Conservation (phyloP, 2,888 invertebrate genomes). For the Lymantria monacha region DNA sequence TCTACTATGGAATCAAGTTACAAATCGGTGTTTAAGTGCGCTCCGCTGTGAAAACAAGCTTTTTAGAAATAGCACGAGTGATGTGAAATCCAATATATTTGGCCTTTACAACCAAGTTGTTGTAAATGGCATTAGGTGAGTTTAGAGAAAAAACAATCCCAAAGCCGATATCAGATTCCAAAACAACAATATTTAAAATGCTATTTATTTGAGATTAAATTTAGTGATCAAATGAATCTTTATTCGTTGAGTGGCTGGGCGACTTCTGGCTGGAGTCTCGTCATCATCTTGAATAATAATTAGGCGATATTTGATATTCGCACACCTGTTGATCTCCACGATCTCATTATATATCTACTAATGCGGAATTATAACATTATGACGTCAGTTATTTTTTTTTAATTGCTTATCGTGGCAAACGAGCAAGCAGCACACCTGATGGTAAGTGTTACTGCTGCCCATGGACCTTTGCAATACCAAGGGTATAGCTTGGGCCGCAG, state of each 20-base stretch:
- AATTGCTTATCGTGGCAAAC: no score
- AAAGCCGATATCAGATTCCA: constrained; percentile 48
- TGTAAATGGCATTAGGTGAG: constrained; percentile 74
- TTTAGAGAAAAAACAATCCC: constrained; percentile 68
- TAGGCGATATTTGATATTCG: constrained; percentile 46
- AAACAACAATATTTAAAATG: constrained; percentile 31
- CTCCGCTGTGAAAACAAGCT: constrained; percentile 76
- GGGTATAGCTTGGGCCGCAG: no score
- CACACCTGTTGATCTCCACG: constrained; percentile 40
- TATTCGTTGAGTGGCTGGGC: constrained; percentile 23
- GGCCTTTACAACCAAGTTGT: constrained; percentile 75
- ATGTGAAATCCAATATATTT: constrained; percentile 58
- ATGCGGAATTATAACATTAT: constrained; percentile 28
- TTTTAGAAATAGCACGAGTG: constrained; percentile 75
- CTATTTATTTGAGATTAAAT: constrained; percentile 37
- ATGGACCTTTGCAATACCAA: no score
- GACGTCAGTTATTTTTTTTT: no score
- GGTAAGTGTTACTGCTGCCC: no score
- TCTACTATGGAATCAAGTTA: constrained; percentile 55
- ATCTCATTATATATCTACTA: constrained; percentile 31
- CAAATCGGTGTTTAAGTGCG: constrained; percentile 74
- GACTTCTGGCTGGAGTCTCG: constrained; percentile 36
- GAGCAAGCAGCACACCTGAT: no score
- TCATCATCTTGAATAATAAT: constrained; percentile 50
- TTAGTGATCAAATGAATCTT: constrained; percentile 30